Conservation (phyloP, 2,888 invertebrate species). For the Meloe dianella region DNA sequence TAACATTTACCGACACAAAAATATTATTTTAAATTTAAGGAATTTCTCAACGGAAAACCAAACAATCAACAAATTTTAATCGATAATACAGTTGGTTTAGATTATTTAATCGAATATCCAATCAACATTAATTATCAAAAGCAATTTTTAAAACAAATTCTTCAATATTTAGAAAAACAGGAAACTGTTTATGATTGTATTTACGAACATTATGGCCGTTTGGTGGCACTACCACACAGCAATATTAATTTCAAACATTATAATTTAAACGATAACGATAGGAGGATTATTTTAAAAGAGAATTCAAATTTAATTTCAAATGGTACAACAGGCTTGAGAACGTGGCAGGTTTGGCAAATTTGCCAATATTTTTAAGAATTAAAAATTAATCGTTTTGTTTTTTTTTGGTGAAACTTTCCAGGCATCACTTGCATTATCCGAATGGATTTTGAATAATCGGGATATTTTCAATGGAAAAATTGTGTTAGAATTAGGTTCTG, state of each 20-base stretch:
- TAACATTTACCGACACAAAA: background rate
- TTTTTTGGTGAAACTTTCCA: conserved; percentile 52
- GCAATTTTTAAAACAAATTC: conserved; percentile 70
- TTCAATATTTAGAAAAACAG: conserved; percentile 64
- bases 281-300: conserved; percentile 69
- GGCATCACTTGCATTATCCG: conserved; percentile 74
- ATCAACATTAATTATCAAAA: conserved; percentile 68
- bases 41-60: conserved; percentile 38
- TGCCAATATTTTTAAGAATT: background rate
- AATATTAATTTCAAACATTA: conserved; percentile 71
- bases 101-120: conserved; percentile 66
- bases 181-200: conserved; percentile 68
- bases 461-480: conserved; percentile 62
- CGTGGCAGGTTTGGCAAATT: conserved; percentile 71
- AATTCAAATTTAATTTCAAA: conserved; percentile 74
- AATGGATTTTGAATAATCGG: conserved; percentile 71
- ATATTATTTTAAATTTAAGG: conserved; percentile 20
- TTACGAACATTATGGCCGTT: conserved; percentile 66
- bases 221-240: conserved; percentile 59
- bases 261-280: conserved; percentile 54
- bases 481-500: conserved; percentile 78
- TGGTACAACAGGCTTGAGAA: conserved; percentile 80
- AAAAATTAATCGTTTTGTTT: background rate
- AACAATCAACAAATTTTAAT: conserved; percentile 67
- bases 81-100: conserved; percentile 64